These are phyloP conservation scores for Tiliacea aurago DNA, from an alignment of 2,888 invertebrate species.

Conservation along the genomic window DNA sequence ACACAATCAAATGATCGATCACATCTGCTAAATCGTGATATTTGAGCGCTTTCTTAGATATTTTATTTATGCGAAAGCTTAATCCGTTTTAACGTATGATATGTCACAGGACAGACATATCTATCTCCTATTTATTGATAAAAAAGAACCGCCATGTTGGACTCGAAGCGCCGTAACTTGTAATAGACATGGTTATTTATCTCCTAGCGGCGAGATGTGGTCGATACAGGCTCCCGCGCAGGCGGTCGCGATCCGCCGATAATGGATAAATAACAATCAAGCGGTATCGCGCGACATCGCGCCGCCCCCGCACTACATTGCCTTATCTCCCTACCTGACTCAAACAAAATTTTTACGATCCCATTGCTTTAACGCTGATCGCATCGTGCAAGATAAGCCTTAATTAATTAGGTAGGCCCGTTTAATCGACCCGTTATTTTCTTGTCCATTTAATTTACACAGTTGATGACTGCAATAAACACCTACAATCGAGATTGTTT, in stretches of 20 bases:
- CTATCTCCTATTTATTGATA: constrained; percentile 33
- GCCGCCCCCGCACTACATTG: constrained; percentile 63
- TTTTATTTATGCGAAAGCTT: constrained; percentile 35
- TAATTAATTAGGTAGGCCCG: constrained; percentile 82
- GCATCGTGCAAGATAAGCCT: constrained; percentile 78
- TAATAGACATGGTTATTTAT: constrained; percentile 75
- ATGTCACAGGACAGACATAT: constrained; percentile 11
- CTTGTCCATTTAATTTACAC: constrained; percentile 83
- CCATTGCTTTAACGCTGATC: constrained; percentile 79
- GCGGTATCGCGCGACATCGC: constrained; percentile 81
- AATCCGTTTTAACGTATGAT: constrained; percentile 38
- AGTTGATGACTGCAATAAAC: constrained; percentile 81
- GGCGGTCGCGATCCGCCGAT: constrained; percentile 80
- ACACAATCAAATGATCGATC: constrained; percentile 56
- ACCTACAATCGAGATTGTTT: constrained; percentile 79
- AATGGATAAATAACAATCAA: constrained; percentile 85
- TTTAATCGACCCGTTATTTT: constrained; percentile 81
- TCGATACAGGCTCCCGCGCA: constrained; percentile 77
- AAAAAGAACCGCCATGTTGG: constrained; percentile 29
- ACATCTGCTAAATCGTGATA: constrained; percentile 43
- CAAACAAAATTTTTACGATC: constrained; percentile 80
- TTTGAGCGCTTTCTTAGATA: constrained; percentile 15
- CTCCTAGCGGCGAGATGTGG: constrained; percentile 73
- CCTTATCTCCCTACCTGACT: constrained; percentile 76
- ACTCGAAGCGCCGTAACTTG: constrained; percentile 54